phyloP scores from a whole-genome alignment of 2,797 vertebrate genomes.

The Smutsia temminckii region DNA sequence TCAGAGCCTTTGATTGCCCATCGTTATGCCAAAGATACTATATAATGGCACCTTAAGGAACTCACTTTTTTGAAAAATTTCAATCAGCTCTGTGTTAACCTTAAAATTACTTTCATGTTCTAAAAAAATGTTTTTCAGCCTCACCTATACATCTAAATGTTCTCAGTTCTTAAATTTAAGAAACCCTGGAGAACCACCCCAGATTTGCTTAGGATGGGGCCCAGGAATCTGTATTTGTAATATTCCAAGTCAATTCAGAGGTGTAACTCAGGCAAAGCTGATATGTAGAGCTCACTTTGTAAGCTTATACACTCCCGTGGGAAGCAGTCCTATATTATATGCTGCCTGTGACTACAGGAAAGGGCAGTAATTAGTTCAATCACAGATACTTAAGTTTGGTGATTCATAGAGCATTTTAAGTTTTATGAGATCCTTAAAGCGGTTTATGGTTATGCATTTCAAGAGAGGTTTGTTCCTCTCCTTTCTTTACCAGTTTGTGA shows the following conservation, averaged over 20 bases:
- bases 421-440: conserved; percentile 8
- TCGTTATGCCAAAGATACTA: not conserved
- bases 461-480: not conserved
- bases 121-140: not conserved
- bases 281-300: not conserved
- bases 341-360: not conserved
- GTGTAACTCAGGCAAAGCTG: not conserved
- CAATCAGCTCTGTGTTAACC: not conserved
- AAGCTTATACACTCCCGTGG: not conserved
- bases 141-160: not conserved
- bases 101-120: not conserved
- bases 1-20: not conserved
- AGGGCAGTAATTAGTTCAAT: not conserved
- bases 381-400: not conserved
- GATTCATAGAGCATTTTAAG: not conserved
- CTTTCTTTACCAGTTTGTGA: not conserved
- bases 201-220: not conserved
- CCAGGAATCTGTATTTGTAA: not conserved
- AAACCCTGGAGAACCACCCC: not conserved
- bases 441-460: not conserved
- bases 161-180: not conserved
- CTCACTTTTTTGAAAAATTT: not conserved
- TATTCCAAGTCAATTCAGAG: not conserved
- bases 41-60: not conserved
- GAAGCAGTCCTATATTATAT: not conserved